A percentile compares a stretch with the other conserved stretches of the same genome.
Evolutionary conservation across 2,113 vertebrate genomes (phyloP).

Genomic region (Pterocles burchelli): DNA sequence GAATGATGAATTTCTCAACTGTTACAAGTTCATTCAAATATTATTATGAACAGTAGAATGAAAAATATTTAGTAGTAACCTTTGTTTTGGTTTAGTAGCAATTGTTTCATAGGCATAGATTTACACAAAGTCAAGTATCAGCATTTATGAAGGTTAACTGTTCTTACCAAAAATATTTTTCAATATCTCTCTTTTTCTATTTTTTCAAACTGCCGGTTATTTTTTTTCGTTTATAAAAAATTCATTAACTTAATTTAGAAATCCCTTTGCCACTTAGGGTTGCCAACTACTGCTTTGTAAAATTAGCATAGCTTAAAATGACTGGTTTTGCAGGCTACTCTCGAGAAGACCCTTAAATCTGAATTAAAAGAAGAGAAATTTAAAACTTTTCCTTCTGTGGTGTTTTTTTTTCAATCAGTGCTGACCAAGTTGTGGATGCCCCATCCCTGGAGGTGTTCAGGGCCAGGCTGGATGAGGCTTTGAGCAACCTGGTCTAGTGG

Average conservation of each 20-base stretch:
- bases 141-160: not conserved
- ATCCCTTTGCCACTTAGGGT: not conserved
- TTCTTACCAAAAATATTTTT: not conserved
- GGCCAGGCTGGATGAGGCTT: too few relatives aligned
- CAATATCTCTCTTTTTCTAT: not conserved
- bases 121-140: not conserved
- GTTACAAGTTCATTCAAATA: not conserved
- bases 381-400: not conserved
- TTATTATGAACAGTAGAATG: not conserved
- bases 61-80: not conserved
- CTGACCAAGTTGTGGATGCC: not conserved
- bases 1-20: not conserved
- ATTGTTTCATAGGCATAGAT: not conserved
- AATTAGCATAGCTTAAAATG: not conserved
- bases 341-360: not conserved
- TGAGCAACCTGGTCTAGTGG: too few relatives aligned
- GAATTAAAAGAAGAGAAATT: not conserved
- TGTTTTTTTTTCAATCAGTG: not conserved
- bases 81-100: not conserved
- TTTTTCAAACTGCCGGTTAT: not conserved
- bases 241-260: not conserved
- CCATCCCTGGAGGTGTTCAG: too few relatives aligned
- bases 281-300: not conserved
- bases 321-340: not conserved
- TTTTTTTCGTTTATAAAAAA: not conserved